A percentile compares a stretch with the other conserved stretches of the same genome.
Conservation (phyloP, 92 coral and sea anemone species). For the Phenganax stokvisi region DNA sequence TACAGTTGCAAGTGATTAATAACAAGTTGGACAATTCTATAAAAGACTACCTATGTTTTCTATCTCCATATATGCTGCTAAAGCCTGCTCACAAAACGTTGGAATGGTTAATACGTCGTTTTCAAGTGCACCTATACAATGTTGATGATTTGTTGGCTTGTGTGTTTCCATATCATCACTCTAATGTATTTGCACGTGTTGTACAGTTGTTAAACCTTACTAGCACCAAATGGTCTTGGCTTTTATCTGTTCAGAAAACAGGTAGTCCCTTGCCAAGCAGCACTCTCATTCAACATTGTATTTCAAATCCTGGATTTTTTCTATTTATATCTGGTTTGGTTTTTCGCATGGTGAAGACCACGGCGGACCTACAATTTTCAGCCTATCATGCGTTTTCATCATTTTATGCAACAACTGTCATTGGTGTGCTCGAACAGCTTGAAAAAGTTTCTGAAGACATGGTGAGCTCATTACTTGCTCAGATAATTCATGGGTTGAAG, state of each 20-base stretch:
- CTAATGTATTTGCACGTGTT: constrained; percentile 81
- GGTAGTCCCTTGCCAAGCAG: constrained; percentile 79
- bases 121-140: constrained; percentile 66
- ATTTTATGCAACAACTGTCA: constrained; percentile 86
- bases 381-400: constrained; percentile 66
- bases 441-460: constrained; percentile 68
- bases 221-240: constrained; percentile 82
- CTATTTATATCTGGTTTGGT: constrained; percentile 67
- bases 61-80: constrained; percentile 84
- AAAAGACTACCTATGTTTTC: constrained; percentile 56
- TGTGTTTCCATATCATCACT: constrained; percentile 87
- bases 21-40: constrained; percentile 68
- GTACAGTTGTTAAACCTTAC: constrained; percentile 67
- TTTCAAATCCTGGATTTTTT: constrained; percentile 63
- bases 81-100: constrained; percentile 92
- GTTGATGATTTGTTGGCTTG: constrained; percentile 65
- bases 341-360: constrained; percentile 46
- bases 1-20: constrained; percentile 71
- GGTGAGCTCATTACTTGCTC: constrained; percentile 57
- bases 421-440: constrained; percentile 71
- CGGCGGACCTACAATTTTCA: constrained; percentile 35
- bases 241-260: constrained; percentile 66
- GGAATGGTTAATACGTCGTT: constrained; percentile 94
- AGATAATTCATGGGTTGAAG: constrained; percentile 64
- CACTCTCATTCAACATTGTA: constrained; percentile 74